Evolutionary conservation across 1,140 invertebrate genomes (phyloP).

Genomic region (Ectropis grisescens): DNA sequence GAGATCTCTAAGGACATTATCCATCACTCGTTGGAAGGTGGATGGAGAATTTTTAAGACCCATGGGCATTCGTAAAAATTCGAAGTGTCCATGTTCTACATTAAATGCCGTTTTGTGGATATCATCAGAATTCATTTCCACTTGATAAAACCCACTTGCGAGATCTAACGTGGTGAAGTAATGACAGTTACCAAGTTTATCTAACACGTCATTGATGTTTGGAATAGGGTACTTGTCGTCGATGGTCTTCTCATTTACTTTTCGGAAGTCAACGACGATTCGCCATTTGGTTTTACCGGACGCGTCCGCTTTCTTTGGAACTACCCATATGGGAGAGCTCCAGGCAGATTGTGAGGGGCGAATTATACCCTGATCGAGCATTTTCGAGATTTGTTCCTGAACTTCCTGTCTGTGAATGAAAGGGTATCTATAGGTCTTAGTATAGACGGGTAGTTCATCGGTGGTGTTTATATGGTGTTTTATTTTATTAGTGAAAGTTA

Average conservation of each 20-base stretch:
- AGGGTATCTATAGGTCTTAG: slow-evolving; percentile 1
- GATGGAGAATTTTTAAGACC: slow-evolving; percentile 4
- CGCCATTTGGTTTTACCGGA: slow-evolving; percentile 3
- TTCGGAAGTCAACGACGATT: slow-evolving; percentile 33
- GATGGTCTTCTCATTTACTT: slow-evolving; percentile 52
- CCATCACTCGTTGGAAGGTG: slow-evolving; percentile 3
- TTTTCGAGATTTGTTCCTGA: not conserved
- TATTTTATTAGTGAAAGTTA: no score
- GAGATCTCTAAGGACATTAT: slow-evolving; percentile 1
- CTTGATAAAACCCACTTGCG: slow-evolving; percentile 2
- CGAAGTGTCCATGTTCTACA: slow-evolving; percentile 5
- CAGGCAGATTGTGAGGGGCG: no score
- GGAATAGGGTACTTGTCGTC: slow-evolving; percentile 56
- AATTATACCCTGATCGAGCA: not conserved
- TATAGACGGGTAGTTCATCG: slow-evolving; percentile 2
- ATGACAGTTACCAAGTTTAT: not conserved
- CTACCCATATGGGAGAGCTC: no score
- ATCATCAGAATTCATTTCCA: not conserved
- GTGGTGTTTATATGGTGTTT: slow-evolving; percentile 1
- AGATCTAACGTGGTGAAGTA: no score
- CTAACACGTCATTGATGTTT: slow-evolving; percentile 20
- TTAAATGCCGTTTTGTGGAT: slow-evolving; percentile 6
- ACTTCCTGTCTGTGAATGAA: not conserved
- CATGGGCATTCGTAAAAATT: slow-evolving; percentile 6
- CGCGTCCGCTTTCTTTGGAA: slow-evolving; percentile 1